Evolutionary conservation across 2,113 vertebrate species (phyloP).

Genomic region (Macquaria australasica): DNA sequence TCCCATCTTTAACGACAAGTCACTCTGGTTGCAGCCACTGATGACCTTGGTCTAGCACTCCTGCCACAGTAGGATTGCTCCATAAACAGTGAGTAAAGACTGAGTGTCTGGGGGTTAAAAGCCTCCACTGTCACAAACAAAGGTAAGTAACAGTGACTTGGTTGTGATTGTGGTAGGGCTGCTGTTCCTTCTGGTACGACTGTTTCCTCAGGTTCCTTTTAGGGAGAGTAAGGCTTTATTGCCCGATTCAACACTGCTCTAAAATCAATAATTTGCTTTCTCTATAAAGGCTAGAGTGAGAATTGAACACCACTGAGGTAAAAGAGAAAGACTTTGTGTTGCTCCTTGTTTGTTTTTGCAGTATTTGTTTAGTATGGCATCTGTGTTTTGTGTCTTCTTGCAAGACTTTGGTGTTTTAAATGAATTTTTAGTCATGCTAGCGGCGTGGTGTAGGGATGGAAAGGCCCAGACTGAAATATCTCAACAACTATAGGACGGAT

Average conservation of each 20-base stretch:
- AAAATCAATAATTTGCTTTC: conserved; percentile 61
- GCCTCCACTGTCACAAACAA: conserved; percentile 75
- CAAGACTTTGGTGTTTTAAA: background rate
- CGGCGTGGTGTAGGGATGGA: too few relatives aligned
- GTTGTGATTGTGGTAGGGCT: conserved; percentile 67
- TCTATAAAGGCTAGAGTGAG: conserved; percentile 10
- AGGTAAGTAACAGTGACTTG: conserved; percentile 77
- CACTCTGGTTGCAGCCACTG: conserved; percentile 67
- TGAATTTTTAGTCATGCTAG: background rate
- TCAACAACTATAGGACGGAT: background rate
- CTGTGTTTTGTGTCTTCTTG: background rate
- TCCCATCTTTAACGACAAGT: conserved; percentile 78
- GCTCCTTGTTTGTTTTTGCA: conserved; percentile 4
- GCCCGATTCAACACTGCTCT: conserved; percentile 31
- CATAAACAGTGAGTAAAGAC: conserved; percentile 80
- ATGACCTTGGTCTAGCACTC: conserved; percentile 80
- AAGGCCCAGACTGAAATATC: background rate
- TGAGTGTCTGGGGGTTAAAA: conserved; percentile 72
- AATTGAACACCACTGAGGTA: conserved; percentile 23
- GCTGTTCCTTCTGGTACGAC: conserved; percentile 41
- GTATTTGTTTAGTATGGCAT: background rate
- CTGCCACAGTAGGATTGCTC: conserved; percentile 73
- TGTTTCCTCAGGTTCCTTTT: conserved; percentile 48
- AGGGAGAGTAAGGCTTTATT: conserved; percentile 52
- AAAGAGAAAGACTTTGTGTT: conserved; percentile 22